phyloP scores from a whole-genome alignment of 2,113 vertebrate species.

The cat (Felis catus) region F.catus_Fca126_mat1.0 CM031417.1:141742501-141743000 shows the following conservation, averaged over 20 bases:
- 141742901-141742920: accelerated
- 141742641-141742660: too few species aligned
- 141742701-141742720: neutral
- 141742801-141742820: neutral
- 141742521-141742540: slow-evolving; percentile 16
- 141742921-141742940: neutral
- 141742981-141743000: neutral
- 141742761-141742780: too few species aligned
- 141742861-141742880: neutral
- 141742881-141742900: neutral
- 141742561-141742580: neutral
- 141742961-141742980: neutral
- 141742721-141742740: neutral
- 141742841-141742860: accelerated
- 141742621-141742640: neutral
- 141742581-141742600: neutral
- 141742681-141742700: neutral
- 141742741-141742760: neutral
- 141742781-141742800: neutral
- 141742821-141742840: neutral
- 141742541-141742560: neutral
- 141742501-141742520: neutral
- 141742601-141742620: accelerated
- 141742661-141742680: neutral
- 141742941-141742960: accelerated